phyloP scores from a whole-genome alignment of 2,797 vertebrate species.

The Pagetopsis macropterus region DNA sequence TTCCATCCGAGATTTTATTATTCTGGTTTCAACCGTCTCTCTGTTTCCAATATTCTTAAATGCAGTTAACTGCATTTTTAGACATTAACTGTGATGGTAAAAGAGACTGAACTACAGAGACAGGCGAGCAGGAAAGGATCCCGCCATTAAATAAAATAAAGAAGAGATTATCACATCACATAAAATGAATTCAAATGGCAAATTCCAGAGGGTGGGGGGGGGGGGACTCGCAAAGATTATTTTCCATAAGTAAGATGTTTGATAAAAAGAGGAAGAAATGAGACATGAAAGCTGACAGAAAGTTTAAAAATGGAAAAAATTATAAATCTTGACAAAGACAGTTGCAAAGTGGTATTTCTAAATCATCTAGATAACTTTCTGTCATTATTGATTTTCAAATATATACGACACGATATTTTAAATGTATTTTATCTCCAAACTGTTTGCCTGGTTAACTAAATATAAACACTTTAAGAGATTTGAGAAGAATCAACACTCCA shows the following conservation, averaged over 20 bases:
- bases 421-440: background rate
- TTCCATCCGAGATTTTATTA: conserved; percentile 82
- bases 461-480: background rate
- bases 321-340: background rate
- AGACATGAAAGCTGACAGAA: conserved; percentile 15
- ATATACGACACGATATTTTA: background rate
- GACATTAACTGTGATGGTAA: conserved; percentile 73
- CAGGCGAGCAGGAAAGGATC: conserved; percentile 58
- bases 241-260: conserved; percentile 20
- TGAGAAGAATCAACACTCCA: background rate
- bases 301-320: background rate
- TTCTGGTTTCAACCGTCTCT: conserved; percentile 79
- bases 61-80: conserved; percentile 77
- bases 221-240: background rate
- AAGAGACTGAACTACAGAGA: conserved; percentile 62
- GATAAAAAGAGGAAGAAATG: conserved; percentile 24
- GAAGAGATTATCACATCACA: conserved; percentile 77
- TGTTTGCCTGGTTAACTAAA: background rate
- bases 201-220: background rate
- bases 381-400: conserved; percentile 1
- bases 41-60: conserved; percentile 83
- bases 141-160: conserved; percentile 79
- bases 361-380: background rate
- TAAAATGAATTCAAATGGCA: conserved; percentile 62
- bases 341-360: background rate